Evolutionary conservation across 1,140 invertebrate genomes (phyloP), one percentile per base, ranked within the genome.

Genomic region (Parasteatoda tepidariorum): DNA sequence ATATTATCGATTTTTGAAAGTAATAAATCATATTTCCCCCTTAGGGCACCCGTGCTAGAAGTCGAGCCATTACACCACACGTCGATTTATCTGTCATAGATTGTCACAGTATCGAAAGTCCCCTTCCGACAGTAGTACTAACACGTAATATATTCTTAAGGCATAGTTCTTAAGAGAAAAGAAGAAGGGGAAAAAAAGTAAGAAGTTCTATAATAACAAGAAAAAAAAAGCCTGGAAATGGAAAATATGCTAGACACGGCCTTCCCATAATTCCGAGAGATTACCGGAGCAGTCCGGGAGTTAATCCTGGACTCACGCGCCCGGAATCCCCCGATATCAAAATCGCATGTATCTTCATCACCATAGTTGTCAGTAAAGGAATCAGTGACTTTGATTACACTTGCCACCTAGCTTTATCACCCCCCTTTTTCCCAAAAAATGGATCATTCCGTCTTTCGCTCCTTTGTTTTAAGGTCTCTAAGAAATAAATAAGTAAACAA

Each of bases 301-400:
- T 82, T 82, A 82, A 82, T 82, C 66, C 78, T 15, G 66, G 67
- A 71, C 78, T 71, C 67, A 71, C 54, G 41, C 31, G 24, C 11
- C 67, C 67, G 31, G 78, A 82, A 82, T 82, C 78, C 78, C 67
- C 33, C 24, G 67, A 82, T 82, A 82, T 82, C 78, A 82, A 82
- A 82, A 82, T 82, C 78, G 78, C 67, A 82, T 82, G 78, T 61
- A 71, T 82, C 78, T 82, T 82, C 78, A 82, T 82, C 78, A 82
- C 54, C 67, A 70, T 82, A 61, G 66, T 59, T 71, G 78, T 82
- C 78, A 82, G 57, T 55, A 55, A 3, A 34, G 66, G 67, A 67
- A 76, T 76, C 75, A 78, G 75, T 11, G 62, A 24, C 62, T 66
- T 31, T 78, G 78, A 81, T 82, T 82, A 82, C 54, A 62, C 66